Conservation (phyloP, 2,888 invertebrate species). For the Mythimna pallens region DNA sequence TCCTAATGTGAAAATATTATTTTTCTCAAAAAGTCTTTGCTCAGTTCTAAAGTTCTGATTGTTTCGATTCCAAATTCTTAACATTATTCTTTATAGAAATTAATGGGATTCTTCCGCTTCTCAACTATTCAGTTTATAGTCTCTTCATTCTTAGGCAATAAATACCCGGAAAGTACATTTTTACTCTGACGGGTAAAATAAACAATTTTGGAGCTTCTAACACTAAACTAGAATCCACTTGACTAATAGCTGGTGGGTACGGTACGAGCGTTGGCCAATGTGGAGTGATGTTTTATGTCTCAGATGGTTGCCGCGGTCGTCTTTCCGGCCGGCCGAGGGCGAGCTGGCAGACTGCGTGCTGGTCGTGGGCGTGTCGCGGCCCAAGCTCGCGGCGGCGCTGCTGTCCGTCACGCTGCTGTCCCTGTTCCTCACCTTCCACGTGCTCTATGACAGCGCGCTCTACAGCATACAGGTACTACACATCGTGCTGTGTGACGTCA, state of each 20-base stretch:
- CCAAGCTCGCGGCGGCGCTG: conserved; percentile 95
- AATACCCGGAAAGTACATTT: not conserved
- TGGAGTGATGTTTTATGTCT: conserved; percentile 55
- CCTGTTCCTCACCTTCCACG: conserved; percentile 95
- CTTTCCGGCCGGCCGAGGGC: conserved; percentile 95
- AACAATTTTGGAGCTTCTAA: not conserved
- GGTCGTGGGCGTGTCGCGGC: conserved; percentile 95
- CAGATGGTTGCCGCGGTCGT: conserved; percentile 96
- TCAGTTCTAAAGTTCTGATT: not conserved
- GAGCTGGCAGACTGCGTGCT: conserved; percentile 96
- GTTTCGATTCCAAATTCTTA: not conserved
- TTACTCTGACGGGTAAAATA: not conserved
- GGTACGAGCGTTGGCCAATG: not conserved
- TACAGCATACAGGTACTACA: conserved; percentile 92
- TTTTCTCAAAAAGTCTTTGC: not conserved
- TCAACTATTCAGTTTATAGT: not conserved
- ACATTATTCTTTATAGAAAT: not conserved
- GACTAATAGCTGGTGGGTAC: not conserved
- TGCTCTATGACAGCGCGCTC: conserved; percentile 96
- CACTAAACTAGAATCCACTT: not conserved
- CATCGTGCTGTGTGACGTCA: conserved; percentile 61
- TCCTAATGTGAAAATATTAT: not conserved
- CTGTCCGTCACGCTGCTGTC: conserved; percentile 95
- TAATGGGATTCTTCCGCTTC: not conserved
- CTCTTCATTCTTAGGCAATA: not conserved